Base-by-base conservation (phyloP, 2,888 invertebrate species). In the Nezara viridula region DNA sequence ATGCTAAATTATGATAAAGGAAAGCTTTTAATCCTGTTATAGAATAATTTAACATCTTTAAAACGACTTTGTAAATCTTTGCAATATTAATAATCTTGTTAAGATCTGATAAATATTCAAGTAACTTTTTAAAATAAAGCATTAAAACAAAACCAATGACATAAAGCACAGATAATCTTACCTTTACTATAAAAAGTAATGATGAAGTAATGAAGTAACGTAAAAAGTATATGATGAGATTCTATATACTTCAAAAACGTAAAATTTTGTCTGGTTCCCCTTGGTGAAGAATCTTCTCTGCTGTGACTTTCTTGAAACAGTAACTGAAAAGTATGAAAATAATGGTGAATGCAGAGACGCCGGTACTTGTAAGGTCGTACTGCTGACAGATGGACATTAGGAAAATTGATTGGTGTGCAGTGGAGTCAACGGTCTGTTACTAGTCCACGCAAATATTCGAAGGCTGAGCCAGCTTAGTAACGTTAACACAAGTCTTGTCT, bases 341-440 rank as follows among this genome's bases (percentile, higher is more conserved):
- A 27, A 27, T 27, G 27, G 5, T 27, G 27, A 16, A 60, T 14
- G 19, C 7, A 9, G 37, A 4, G 37, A 37, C 19, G 21, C 16
- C 66, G 66, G 66, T 73, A 73, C 66, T 73, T 73, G 19, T 73
- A 73, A 32, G 66, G 37, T 24, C 16, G 19, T 73, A 73, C 32
- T 73, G 66, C 66, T 73, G 66, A 73, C 66, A 37, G 19, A 55
- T 10, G 4, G 0, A 37, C 21, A 1, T 73, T 32, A 32, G 66
- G 32, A 73, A 73, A 73, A 73, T 73, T 73, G 66, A 73, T 73
- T 73, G 32, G 19, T 21, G 66, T 7, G 66, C 66, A 73, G 21
- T 27, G 60, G 32, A 73, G 66, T 73, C 66, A 73, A 73, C 37
- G 66, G 32, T 37, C 66, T 73, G 66, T 73, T 73, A 37, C 21